Percentiles rank a stretch among this genome's conserved stretches.
Evolutionary conservation across 2,113 vertebrate genomes (phyloP).

Genomic region (Fukomys damarensis): DNA sequence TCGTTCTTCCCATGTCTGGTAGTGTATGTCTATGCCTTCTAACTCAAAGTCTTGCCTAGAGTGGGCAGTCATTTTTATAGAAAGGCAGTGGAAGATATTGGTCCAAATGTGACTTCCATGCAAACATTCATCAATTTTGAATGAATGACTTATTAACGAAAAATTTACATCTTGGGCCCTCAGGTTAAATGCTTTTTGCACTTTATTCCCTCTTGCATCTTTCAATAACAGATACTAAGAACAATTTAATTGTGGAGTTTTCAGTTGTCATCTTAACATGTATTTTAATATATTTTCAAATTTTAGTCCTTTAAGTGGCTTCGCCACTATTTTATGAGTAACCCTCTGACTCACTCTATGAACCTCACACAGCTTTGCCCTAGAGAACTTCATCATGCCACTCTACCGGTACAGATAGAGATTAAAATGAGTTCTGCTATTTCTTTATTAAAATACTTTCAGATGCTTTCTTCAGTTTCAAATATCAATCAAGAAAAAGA

Average conservation of each 20-base stretch:
- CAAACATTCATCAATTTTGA: background rate
- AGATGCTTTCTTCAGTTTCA: background rate
- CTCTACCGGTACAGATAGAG: background rate
- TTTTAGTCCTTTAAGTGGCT: background rate
- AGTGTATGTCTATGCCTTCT: background rate
- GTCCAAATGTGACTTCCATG: background rate
- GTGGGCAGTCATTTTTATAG: background rate
- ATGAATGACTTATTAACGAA: background rate
- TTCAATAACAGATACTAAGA: background rate
- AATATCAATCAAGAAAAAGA: slow-evolving; percentile 1
- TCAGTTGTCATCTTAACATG: background rate
- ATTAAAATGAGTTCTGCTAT: background rate
- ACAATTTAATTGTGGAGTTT: background rate
- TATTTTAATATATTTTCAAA: background rate
- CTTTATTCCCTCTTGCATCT: background rate
- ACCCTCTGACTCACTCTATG: background rate
- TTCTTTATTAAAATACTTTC: background rate
- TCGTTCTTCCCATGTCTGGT: background rate
- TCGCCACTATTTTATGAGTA: background rate
- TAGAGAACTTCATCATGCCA: background rate
- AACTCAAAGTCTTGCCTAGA: background rate
- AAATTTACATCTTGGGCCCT: background rate
- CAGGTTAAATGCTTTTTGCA: background rate
- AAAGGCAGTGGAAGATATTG: background rate
- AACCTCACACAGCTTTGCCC: background rate